These are phyloP conservation scores for Karalla daura DNA, from an alignment of 2,797 vertebrate species.

Conservation along the genomic window DNA sequence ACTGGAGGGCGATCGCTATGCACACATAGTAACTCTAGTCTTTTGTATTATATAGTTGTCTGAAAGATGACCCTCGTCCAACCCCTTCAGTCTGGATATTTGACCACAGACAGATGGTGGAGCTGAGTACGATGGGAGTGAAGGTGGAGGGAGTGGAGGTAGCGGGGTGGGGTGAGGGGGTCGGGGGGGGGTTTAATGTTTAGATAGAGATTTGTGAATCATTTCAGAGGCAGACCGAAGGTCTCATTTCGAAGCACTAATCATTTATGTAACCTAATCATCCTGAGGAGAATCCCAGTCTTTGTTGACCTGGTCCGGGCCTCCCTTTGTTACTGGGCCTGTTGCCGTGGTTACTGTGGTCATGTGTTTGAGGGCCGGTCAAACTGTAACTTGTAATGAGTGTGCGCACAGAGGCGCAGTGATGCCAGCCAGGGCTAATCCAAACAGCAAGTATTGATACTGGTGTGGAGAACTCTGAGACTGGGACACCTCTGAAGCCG, in stretches of 20 bases:
- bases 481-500: slow-evolving; percentile 25
- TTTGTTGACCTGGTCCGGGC: slow-evolving; percentile 68
- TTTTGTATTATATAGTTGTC: slow-evolving; percentile 22
- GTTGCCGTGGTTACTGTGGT: slow-evolving; percentile 67
- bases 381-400: slow-evolving; percentile 41
- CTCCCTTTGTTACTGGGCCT: slow-evolving; percentile 63
- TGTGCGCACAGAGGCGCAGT: slow-evolving; percentile 12
- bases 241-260: slow-evolving; percentile 56
- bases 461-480: slow-evolving; percentile 6
- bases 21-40: slow-evolving; percentile 9
- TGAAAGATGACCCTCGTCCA: slow-evolving; percentile 58
- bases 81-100: slow-evolving; percentile 35
- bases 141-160: slow-evolving; percentile 23
- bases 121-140: slow-evolving; percentile 28
- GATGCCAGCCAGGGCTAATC: slow-evolving; percentile 33
- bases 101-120: slow-evolving; percentile 67
- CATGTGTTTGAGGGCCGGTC: slow-evolving; percentile 49
- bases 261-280: slow-evolving; percentile 78
- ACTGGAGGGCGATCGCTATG: not conserved
- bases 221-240: slow-evolving; percentile 44
- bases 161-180: too few species aligned
- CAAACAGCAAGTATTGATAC: slow-evolving; percentile 29
- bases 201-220: slow-evolving; percentile 38
- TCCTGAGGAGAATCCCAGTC: slow-evolving; percentile 71
- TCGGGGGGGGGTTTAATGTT: slow-evolving; percentile 6